These are phyloP conservation scores for Notechis scutatus DNA, from an alignment of 2,113 vertebrate species.

Conservation along the genomic window DNA sequence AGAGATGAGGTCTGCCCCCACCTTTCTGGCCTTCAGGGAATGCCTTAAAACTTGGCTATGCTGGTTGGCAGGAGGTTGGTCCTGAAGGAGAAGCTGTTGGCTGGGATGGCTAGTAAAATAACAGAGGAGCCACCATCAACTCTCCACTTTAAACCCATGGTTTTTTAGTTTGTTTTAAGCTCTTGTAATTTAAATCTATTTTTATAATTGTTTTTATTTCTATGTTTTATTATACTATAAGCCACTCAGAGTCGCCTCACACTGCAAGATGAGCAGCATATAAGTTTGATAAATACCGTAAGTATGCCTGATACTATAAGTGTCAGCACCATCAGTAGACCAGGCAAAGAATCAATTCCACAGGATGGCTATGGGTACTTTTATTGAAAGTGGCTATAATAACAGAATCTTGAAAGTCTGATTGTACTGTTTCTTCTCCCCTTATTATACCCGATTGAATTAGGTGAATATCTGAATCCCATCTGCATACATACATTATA, in stretches of 20 bases:
- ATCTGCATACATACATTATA: neutral
- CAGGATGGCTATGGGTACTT: neutral
- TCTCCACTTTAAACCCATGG: neutral
- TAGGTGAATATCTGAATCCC: neutral
- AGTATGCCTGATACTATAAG: neutral
- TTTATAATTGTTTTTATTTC: neutral
- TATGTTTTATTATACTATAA: neutral
- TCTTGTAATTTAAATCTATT: neutral
- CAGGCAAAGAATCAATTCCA: neutral
- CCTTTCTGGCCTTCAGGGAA: neutral
- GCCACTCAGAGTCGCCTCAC: neutral
- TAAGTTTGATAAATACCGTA: neutral
- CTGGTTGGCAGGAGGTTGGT: neutral
- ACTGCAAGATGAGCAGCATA: neutral
- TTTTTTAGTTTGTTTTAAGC: neutral
- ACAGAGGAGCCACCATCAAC: neutral
- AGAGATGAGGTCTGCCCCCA: neutral
- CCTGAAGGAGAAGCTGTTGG: neutral
- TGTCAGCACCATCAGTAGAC: neutral
- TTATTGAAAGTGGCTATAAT: neutral
- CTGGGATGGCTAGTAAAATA: neutral
- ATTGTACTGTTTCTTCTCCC: neutral
- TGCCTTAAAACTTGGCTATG: neutral
- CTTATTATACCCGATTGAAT: neutral
- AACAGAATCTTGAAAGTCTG: neutral